Conservation (phyloP, 2,888 invertebrate species). For the Mallateleia sp. region DNA sequence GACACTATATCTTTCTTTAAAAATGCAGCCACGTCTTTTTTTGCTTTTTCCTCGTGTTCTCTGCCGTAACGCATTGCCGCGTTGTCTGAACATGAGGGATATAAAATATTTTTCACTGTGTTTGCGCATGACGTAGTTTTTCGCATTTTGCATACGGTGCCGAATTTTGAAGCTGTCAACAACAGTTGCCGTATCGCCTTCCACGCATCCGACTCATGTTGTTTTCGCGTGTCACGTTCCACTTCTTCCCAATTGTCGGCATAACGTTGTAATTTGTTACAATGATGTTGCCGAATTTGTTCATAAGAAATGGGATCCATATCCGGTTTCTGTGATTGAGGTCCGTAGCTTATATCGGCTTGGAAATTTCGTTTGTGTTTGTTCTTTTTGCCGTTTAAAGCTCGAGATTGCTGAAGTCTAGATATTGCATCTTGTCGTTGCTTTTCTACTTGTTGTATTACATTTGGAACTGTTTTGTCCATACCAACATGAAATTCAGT, state of each 20-base stretch:
- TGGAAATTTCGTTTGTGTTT: too few species aligned
- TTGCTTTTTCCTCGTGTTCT: constrained; percentile 64
- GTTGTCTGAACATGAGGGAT: constrained; percentile 10
- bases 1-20: constrained; percentile 6
- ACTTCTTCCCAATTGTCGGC: not conserved
- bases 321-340: not conserved
- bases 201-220: not conserved
- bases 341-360: not conserved
- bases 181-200: constrained; percentile 20
- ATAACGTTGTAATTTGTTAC: not conserved
- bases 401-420: not conserved
- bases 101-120: constrained; percentile 53
- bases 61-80: constrained; percentile 46
- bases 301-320: not conserved
- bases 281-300: not conserved
- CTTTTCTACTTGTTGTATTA: not conserved
- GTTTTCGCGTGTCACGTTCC: not conserved
- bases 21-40: constrained; percentile 10
- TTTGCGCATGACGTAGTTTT: constrained; percentile 38
- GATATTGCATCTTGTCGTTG: not conserved
- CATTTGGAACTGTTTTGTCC: not conserved
- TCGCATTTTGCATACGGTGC: constrained; percentile 36
- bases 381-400: not conserved
- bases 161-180: constrained; percentile 63
- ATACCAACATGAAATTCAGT: not conserved